Evolutionary conservation across 1,140 invertebrate species (phyloP), one percentile per base, ranked within the genome.

Genomic region (Andrena cerasifolii): DNA sequence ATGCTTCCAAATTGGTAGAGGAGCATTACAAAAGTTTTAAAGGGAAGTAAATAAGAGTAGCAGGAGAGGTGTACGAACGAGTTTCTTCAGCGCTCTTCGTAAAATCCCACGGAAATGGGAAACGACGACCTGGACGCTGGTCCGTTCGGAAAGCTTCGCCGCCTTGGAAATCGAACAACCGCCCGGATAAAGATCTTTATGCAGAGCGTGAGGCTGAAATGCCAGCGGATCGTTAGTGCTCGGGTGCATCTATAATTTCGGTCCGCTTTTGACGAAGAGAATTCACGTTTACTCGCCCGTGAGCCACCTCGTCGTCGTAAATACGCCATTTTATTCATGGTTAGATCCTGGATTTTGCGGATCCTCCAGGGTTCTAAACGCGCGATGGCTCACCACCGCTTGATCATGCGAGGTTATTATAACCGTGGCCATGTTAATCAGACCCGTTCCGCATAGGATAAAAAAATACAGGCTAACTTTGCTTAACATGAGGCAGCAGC

Each of bases 121-220:
- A 68, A 21, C 24, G 18, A 36, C 7, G 16, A 49, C 5, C 21
- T 10, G 49, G 16, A 21, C 10, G 66, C 14, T 8, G 47, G 21
- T 28, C 33, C 8, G 16, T 40, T 0, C 16, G 14, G 16, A 31
- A 6, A 28, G 31, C 21, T 28, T 79, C 45, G 31, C 58, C 71
- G 56, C 67, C 82, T 84, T 61, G 70, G 65, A 68, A 75, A 86
- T 80, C 61, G 63, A 76, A 80, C 68, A 85, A 82, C 83, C 80
- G 75, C 68, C 63, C 77, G 82, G 90, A 92, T 91, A 90, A 88
- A 85, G 83, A 92, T 92, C 91, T 92, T 89, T 87, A 89, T 89
- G 87, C 87, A 85, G 86, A 86, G 87, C 85, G 88, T 84, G 84
- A 79, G 84, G 84, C 83, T 89, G 83, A 89, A 90, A 91, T 91